Evolutionary conservation across 1,140 invertebrate genomes (phyloP), one percentile per base, ranked within the genome.

Genomic region (Drosophila tani): DNA sequence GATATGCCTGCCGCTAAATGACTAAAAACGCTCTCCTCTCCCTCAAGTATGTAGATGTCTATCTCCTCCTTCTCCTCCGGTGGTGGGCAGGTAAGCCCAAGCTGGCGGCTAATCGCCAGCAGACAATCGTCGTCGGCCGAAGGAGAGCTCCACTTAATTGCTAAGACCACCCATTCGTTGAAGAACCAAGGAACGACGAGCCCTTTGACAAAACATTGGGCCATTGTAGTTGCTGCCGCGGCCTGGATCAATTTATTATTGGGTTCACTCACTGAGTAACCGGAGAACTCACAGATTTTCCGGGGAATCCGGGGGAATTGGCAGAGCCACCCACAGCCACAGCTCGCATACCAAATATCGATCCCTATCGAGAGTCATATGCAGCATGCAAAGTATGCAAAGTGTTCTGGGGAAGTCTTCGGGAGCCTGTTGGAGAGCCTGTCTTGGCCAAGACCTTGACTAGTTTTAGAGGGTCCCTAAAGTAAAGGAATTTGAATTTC

Each of bases 351-450:
- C 38, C 55, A 70, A 73, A 73, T 73, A 73, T 73, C 69, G 69
- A 73, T 73, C 24, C 69, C 17, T 59, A 73, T 73, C 69, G 46
- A 60, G 4, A 67, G 63, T 70, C 67, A 73, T 71, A 73, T 75
- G 41, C 56, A 55, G 51, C 17, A 38, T 32, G 32, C 32, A 11
- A 75, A 38, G 68, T 75, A 76, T 76, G 60, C 71, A 76, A 76
- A 76, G 73, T 76, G 46, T 66, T 76, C 73, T 32, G 17, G 68
- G 7, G 71, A 75, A 65, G 21, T 71, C 14, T 15, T 43, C 12
- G 15, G 27, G 3, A 49, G 41, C 5, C 50, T 32, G 35, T 32
- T 50, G 45, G 5, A 32, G 47, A 21, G 53, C 3, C 5, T 2
- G 27, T 58, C 38, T 65, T 67, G 60, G 60, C 35, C 46, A 47